Conservation (phyloP, 2,797 vertebrate species). For the Premnoplex brunnescens region DNA sequence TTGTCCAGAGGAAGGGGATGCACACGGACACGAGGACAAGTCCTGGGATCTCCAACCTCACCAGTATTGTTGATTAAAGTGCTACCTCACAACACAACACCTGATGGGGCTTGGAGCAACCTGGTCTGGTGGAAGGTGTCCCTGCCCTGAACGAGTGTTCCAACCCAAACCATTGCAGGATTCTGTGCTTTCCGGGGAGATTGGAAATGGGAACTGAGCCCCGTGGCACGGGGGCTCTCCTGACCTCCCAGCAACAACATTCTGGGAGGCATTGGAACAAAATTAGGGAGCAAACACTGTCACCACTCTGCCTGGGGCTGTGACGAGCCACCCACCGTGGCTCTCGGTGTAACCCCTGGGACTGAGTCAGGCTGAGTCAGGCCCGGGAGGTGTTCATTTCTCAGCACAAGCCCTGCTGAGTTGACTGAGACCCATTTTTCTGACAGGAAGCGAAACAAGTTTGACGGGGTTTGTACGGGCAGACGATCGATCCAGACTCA, state of each 20-base stretch:
- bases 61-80: fast-evolving
- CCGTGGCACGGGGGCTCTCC: fast-evolving
- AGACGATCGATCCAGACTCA: slow-evolving; percentile 10
- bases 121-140: neutral
- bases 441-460: neutral
- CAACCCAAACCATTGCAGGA: neutral
- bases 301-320: neutral
- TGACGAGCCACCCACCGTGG: neutral
- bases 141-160: neutral
- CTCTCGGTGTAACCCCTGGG: neutral
- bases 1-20: too few relatives aligned
- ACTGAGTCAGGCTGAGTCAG: neutral
- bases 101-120: neutral
- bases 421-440: neutral
- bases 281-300: fast-evolving
- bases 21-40: fast-evolving
- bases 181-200: neutral
- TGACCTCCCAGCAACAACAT: neutral
- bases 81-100: fast-evolving
- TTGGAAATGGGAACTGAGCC: neutral
- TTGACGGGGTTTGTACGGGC: slow-evolving; percentile 5
- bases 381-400: neutral
- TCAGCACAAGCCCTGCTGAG: neutral
- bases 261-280: neutral
- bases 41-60: neutral